Percentiles rank a stretch among this genome's conserved stretches.
phyloP scores from a whole-genome alignment of 2,888 invertebrate species.

The Cenopis cana region DNA sequence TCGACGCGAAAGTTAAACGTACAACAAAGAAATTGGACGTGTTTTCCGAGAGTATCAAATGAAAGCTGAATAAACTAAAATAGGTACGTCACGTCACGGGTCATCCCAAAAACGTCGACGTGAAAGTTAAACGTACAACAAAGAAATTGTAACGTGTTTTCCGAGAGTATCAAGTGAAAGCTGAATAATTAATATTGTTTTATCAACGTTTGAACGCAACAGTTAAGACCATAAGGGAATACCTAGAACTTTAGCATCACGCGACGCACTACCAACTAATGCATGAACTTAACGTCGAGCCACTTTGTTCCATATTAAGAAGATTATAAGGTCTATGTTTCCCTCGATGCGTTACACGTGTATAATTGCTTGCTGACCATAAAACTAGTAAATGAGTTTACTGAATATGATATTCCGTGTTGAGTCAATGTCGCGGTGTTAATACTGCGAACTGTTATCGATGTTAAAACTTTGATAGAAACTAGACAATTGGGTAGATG shows the following conservation, averaged over 20 bases:
- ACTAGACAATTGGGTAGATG: background rate
- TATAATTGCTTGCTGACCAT: conserved; percentile 24
- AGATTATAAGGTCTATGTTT: background rate
- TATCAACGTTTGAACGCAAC: conserved; percentile 60
- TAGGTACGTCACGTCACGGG: conserved; percentile 3
- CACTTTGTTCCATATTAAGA: background rate
- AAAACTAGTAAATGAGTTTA: conserved; percentile 20
- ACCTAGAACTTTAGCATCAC: conserved; percentile 45
- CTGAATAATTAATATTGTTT: conserved; percentile 61
- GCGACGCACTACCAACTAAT: conserved; percentile 48
- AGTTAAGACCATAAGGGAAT: conserved; percentile 55
- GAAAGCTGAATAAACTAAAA: too few relatives aligned
- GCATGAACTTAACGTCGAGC: background rate
- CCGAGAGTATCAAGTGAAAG: conserved; percentile 52
- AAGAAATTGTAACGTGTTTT: background rate
- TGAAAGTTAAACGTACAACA: background rate
- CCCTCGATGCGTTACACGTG: background rate
- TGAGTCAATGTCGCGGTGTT: conserved; percentile 10
- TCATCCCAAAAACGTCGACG: background rate
- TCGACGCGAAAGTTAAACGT: background rate
- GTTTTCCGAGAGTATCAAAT: conserved; percentile 46
- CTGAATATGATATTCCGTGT: conserved; percentile 26
- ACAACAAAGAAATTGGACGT: background rate
- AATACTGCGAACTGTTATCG: conserved; percentile 7
- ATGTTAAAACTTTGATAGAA: background rate